Base-by-base conservation (phyloP, 2,797 vertebrate genomes). In the Anguilla obscura region DNA sequence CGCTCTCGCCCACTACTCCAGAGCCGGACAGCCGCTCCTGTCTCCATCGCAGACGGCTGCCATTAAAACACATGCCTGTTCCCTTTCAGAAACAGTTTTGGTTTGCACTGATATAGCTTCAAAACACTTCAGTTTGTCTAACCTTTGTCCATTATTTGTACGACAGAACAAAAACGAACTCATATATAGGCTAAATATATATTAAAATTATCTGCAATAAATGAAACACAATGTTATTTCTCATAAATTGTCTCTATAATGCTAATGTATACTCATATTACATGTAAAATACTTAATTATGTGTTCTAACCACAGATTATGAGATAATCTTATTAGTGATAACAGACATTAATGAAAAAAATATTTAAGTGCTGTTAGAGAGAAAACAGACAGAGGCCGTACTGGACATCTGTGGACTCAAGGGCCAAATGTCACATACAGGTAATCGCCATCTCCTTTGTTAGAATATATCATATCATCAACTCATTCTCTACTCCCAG, bases 331-430 rank as follows among this genome's bases (percentile, higher is more conserved):
- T 89, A 79, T 36, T 76, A 85, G 86, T 71, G 54, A 36, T 71
- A 87, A 86, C 85, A 16, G 69, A 71, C 40, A 63, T 86, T 58
- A 52, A 50, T 30, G 85, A 87, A 88, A 90, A 91, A 69, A 30
- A 79, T 12, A 85, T 69, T 91, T 90, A 94, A 95, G 93, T 95
- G 93, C 93, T 87, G 76, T 88, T 88, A 91, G 76, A 88, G 27
- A 88, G 66, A 71, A 85, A 89, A 54, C 33, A 80, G 90, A 60
- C 2, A 69, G 85, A 80, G 6, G 40, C 12, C 54, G 40, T 58
- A n/a, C 52, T 58, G 71, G 54, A 14, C 69, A 76, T 69, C 52
- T n/a, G 48, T 24, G 63, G 79, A 83, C 74, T 80, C 58, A 79
- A 45, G 80, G 87, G 89, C 92, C 91, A 90, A 33, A 69, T 74